Conservation (phyloP, 2,113 vertebrate genomes). For the Cebidichthys violaceus region DNA sequence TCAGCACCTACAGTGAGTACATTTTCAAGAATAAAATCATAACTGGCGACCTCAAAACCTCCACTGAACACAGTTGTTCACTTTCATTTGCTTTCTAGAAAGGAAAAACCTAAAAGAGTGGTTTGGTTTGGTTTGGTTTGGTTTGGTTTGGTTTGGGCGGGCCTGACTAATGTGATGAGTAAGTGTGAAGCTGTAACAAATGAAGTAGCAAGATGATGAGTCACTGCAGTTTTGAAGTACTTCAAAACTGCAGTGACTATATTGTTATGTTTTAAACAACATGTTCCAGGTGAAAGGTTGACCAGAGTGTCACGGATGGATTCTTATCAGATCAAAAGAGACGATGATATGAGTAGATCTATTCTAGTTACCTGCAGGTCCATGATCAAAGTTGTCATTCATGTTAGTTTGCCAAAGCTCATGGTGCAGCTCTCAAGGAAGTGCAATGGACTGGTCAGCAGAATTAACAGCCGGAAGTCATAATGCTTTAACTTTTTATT, state of each 20-base stretch:
- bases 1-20: conserved; percentile 97
- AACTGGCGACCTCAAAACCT: background rate
- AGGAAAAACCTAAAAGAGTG: background rate
- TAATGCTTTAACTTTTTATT: background rate
- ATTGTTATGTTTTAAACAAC: background rate
- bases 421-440: background rate
- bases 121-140: background rate
- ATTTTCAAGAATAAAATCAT: background rate
- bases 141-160: background rate
- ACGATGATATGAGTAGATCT: background rate
- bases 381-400: conserved; percentile 1
- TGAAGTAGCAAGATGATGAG: background rate
- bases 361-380: background rate
- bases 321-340: background rate
- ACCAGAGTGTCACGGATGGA: background rate
- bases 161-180: background rate
- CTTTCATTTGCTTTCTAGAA: background rate
- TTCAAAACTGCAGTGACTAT: too few species aligned
- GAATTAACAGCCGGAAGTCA: background rate
- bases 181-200: background rate
- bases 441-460: background rate
- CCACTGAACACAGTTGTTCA: background rate
- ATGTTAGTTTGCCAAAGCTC: background rate
- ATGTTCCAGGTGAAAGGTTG: background rate
- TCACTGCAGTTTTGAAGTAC: conserved; percentile 7